Percentiles rank a stretch among this genome's conserved stretches.
These are phyloP conservation scores for Sorex araneus DNA, from an alignment of 2,113 vertebrate genomes.

Conservation along the genomic window DNA sequence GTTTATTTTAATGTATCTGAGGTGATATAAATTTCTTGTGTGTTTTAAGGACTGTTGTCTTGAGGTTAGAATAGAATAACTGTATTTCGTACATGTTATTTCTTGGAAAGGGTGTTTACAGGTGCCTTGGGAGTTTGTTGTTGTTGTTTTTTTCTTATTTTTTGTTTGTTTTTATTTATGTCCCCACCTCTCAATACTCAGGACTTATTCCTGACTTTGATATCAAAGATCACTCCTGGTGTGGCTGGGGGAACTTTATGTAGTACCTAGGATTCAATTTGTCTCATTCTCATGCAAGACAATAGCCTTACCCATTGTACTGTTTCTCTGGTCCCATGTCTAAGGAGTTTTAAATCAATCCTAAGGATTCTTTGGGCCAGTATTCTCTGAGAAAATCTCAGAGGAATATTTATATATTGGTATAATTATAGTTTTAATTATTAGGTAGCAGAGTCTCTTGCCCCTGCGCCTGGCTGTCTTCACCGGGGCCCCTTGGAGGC, in stretches of 20 bases:
- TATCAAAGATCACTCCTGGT: too few species aligned
- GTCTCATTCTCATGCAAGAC: too few species aligned
- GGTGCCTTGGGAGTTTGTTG: too few species aligned
- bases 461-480: too few species aligned
- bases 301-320: too few species aligned
- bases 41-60: not conserved
- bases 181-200: too few species aligned
- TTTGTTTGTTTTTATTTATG: too few species aligned
- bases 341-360: conserved; percentile 58
- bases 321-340: not conserved
- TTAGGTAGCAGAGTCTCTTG: not conserved
- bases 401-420: conserved; percentile 54
- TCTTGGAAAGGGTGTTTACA: too few species aligned
- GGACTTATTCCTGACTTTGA: too few species aligned
- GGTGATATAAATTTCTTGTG: conserved; percentile 15
- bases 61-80: conserved; percentile 27
- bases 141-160: not conserved
- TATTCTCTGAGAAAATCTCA: not conserved
- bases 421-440: not conserved
- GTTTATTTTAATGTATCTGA: conserved; percentile 69
- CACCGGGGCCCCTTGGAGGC: too few species aligned
- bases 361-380: conserved; percentile 23
- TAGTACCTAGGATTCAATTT: not conserved
- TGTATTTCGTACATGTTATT: conserved; percentile 15
- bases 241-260: rapidly evolving